phyloP scores from a whole-genome alignment of 2,797 vertebrate genomes.

The Graptemys geographica region DNA sequence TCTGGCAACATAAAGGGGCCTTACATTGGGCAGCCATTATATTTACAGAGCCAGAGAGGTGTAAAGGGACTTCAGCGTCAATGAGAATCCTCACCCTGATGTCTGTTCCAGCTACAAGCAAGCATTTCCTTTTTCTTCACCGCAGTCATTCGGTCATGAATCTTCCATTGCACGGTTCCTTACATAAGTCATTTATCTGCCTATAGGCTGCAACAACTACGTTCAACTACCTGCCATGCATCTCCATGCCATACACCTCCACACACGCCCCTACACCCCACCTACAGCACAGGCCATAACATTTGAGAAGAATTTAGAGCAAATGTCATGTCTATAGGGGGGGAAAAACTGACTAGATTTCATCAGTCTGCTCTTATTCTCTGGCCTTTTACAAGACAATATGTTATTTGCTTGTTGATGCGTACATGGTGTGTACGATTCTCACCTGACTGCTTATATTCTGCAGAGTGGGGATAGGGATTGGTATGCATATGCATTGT shows the following conservation, averaged over 20 bases:
- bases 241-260: background rate
- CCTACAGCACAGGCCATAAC: background rate
- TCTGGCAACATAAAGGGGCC: background rate
- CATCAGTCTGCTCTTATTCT: background rate
- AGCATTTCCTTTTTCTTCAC: background rate
- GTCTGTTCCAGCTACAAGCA: background rate
- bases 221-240: background rate
- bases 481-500: background rate
- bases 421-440: background rate
- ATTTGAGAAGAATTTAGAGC: background rate
- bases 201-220: background rate
- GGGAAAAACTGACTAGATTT: background rate
- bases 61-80: background rate
- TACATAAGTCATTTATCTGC: background rate
- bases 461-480: background rate
- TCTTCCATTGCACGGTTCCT: background rate
- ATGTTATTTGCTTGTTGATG: rapidly evolving
- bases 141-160: background rate
- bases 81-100: background rate
- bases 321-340: background rate
- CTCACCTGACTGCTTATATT: background rate
- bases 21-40: background rate
- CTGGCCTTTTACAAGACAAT: background rate
- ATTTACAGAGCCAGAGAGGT: background rate
- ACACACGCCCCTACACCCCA: background rate